Evolutionary conservation across 2,888 invertebrate genomes (phyloP).

Genomic region (Amblyjoppa proteus): DNA sequence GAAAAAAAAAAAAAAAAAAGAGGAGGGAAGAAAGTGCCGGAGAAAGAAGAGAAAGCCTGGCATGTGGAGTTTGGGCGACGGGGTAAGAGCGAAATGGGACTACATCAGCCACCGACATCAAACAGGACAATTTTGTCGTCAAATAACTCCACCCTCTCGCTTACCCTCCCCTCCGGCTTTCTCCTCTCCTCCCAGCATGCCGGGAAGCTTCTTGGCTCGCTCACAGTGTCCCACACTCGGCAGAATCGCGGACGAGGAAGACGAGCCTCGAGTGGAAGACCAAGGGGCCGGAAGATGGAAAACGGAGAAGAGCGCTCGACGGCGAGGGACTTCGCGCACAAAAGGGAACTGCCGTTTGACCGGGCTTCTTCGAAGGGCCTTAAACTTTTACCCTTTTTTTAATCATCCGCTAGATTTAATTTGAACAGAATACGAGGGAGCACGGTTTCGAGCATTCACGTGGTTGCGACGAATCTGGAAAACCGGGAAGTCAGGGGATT

Average conservation of each 20-base stretch:
- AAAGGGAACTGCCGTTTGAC: background rate
- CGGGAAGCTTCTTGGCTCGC: background rate
- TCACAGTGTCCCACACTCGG: slow-evolving; percentile 30
- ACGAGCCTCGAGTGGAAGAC: slow-evolving; percentile 11
- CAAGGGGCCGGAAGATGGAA: slow-evolving; percentile 2
- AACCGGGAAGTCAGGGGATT: no score
- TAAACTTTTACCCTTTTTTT: no score
- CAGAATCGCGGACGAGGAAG: slow-evolving; percentile 29
- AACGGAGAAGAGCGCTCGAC: background rate
- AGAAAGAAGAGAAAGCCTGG: slow-evolving; percentile 40
- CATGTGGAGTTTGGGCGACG: slow-evolving; percentile 34
- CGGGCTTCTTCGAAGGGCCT: no score
- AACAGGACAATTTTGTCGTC: slow-evolving; percentile 80
- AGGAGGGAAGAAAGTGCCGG: slow-evolving; percentile 19
- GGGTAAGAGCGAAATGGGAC: slow-evolving; percentile 61
- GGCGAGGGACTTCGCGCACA: background rate
- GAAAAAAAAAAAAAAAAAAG: slow-evolving; percentile 17
- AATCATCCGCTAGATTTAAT: no score
- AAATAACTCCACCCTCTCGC: slow-evolving; percentile 73
- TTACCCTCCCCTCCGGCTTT: slow-evolving; percentile 24
- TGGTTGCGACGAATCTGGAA: no score
- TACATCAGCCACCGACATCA: slow-evolving; percentile 77
- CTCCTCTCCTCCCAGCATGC: background rate
- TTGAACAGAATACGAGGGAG: no score
- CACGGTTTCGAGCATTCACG: no score